phyloP scores from a whole-genome alignment of 2,888 invertebrate genomes.

The Oxystoma pomonae region DNA sequence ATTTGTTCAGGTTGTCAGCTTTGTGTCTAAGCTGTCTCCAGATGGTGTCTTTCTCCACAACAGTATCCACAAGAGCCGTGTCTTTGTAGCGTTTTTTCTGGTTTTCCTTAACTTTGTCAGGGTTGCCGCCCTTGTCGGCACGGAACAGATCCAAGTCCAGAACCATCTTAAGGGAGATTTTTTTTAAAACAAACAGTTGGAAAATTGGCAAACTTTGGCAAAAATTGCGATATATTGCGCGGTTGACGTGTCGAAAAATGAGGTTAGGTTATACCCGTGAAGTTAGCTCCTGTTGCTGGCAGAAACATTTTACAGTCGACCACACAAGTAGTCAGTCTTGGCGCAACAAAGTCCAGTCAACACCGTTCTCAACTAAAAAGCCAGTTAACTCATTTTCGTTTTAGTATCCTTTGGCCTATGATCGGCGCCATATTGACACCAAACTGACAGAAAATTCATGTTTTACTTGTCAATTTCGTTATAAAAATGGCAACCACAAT shows the following conservation, averaged over 20 bases:
- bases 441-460: too few species aligned
- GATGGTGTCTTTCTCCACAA: slow-evolving; percentile 81
- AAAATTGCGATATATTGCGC: neutral
- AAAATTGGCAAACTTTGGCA: neutral
- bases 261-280: too few species aligned
- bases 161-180: slow-evolving; percentile 66
- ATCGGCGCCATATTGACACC: too few species aligned
- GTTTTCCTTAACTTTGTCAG: slow-evolving; percentile 86
- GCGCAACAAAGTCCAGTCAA: too few species aligned
- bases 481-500: too few species aligned
- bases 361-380: too few species aligned
- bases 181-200: slow-evolving; percentile 7
- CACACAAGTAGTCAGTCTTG: too few species aligned
- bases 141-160: slow-evolving; percentile 96
- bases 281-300: too few species aligned
- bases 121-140: slow-evolving; percentile 91
- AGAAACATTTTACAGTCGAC: too few species aligned
- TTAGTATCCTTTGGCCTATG: too few species aligned
- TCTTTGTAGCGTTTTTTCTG: slow-evolving; percentile 93
- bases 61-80: slow-evolving; percentile 83
- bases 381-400: too few species aligned
- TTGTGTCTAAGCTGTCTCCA: slow-evolving; percentile 91
- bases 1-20: slow-evolving; percentile 91
- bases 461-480: too few species aligned
- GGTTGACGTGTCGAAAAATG: neutral